Conservation (phyloP, 2,888 invertebrate genomes). For the Labia minor region DNA sequence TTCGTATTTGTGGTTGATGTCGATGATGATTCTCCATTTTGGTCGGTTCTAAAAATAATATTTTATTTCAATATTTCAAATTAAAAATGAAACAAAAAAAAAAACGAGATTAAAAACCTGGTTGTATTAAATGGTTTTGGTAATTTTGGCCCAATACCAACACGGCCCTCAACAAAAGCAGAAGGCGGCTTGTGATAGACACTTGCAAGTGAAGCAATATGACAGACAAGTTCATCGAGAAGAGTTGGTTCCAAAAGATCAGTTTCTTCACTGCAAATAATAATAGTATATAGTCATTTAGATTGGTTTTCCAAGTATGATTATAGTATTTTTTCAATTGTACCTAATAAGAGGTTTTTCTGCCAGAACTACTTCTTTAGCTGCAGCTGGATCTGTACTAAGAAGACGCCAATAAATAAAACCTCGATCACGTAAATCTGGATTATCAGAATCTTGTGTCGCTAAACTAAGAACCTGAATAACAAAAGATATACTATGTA, state of each 20-base stretch:
- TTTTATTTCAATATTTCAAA: too few relatives aligned
- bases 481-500: constrained; percentile 15
- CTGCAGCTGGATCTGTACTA: constrained; percentile 97
- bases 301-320: too few relatives aligned
- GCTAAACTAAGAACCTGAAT: constrained; percentile 64
- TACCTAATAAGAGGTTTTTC: constrained; percentile 93
- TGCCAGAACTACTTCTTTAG: constrained; percentile 96
- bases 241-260: constrained; percentile 95
- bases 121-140: constrained; percentile 28
- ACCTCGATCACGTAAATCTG: constrained; percentile 93
- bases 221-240: constrained; percentile 95
- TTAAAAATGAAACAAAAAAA: neutral
- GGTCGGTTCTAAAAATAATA: constrained; percentile 17
- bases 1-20: too few relatives aligned
- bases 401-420: constrained; percentile 98
- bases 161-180: constrained; percentile 88
- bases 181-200: constrained; percentile 99
- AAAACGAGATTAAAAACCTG: constrained; percentile 24
- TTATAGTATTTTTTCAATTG: too few relatives aligned
- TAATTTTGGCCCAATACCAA: constrained; percentile 32
- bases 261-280: constrained; percentile 64
- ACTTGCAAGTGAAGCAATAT: constrained; percentile 94
- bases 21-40: constrained; percentile 9
- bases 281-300: too few relatives aligned
- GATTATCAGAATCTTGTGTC: constrained; percentile 91